Conservation (phyloP, 2,888 invertebrate species). For the Acanthopleura granulata region DNA sequence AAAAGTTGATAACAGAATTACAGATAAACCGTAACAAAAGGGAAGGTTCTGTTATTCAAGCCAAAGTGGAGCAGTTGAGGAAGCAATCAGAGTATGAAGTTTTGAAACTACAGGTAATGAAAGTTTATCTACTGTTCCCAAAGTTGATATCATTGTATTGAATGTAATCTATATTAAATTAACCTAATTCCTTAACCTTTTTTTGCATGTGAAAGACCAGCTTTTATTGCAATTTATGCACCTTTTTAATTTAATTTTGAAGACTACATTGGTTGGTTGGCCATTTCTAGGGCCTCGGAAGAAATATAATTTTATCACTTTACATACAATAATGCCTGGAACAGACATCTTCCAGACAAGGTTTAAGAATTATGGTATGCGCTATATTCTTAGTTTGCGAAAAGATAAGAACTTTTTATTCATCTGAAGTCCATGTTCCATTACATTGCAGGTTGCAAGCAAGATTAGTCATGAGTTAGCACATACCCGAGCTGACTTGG, state of each 20-base stretch:
- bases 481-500: slow-evolving; percentile 56
- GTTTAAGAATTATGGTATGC: no score
- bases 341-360: no score
- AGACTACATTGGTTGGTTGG: no score
- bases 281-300: no score
- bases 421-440: neutral
- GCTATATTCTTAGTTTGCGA: neutral
- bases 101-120: slow-evolving; percentile 53
- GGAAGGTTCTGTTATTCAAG: neutral
- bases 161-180: no score
- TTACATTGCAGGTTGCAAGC: slow-evolving; percentile 46
- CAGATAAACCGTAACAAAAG: slow-evolving; percentile 47
- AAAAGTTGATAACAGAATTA: slow-evolving; percentile 46
- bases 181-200: no score
- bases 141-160: no score
- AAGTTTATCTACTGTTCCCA: neutral
- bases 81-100: slow-evolving; percentile 45
- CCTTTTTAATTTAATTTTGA: no score
- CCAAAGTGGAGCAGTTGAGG: neutral
- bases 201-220: no score
- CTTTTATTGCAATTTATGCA: no score
- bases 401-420: neutral
- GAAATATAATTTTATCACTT: no score
- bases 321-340: no score
- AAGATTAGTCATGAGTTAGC: slow-evolving; percentile 60